phyloP scores from a whole-genome alignment of 2,113 vertebrate genomes.

The Triplophysa rosa region DNA sequence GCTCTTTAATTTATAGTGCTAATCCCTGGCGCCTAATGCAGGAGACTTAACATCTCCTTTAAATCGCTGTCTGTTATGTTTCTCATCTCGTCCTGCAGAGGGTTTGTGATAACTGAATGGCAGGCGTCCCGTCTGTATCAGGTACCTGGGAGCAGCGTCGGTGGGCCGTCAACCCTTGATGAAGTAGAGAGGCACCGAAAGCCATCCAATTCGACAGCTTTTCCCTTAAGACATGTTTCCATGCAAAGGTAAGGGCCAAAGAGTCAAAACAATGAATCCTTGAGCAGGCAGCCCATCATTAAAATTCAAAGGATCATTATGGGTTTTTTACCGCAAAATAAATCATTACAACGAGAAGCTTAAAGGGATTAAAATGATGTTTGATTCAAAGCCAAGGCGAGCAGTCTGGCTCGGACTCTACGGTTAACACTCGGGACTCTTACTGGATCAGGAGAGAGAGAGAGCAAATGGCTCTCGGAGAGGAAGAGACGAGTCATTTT shows the following conservation, averaged over 20 bases:
- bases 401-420: constrained; percentile 76
- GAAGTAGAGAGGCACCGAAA: constrained; percentile 79
- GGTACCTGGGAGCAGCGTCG: constrained; percentile 69
- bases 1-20: constrained; percentile 58
- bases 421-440: constrained; percentile 68
- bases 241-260: constrained; percentile 89
- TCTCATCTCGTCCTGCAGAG: constrained; percentile 6
- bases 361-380: constrained; percentile 90
- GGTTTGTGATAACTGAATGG: constrained; percentile 42
- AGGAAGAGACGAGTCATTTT: constrained; percentile 27
- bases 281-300: constrained; percentile 85
- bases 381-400: constrained; percentile 83
- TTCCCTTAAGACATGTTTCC: constrained; percentile 83
- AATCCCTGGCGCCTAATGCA: constrained; percentile 51
- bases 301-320: constrained; percentile 91
- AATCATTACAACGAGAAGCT: constrained; percentile 92
- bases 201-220: constrained; percentile 83
- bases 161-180: constrained; percentile 78
- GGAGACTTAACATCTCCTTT: constrained; percentile 42
- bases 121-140: constrained; percentile 65
- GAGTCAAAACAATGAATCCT: constrained; percentile 92
- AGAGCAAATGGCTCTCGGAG: constrained; percentile 23
- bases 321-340: constrained; percentile 75
- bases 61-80: constrained; percentile 15
- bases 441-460: constrained; percentile 64